phyloP scores from a whole-genome alignment of 2,888 invertebrate genomes.

The Shargacucullia verbasci region DNA sequence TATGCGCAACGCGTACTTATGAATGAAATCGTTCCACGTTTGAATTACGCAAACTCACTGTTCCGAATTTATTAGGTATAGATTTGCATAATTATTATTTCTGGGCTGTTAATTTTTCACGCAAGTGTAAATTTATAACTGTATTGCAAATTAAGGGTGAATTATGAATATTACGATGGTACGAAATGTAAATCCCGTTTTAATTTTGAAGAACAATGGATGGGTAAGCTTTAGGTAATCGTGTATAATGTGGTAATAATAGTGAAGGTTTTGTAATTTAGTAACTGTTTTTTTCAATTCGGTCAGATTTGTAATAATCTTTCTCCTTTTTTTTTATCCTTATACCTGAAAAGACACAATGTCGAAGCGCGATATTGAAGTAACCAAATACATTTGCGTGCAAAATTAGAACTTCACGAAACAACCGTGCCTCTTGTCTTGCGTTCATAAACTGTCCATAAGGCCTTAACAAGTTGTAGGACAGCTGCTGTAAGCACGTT shows the following conservation, averaged over 20 bases:
- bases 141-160: conserved; percentile 25
- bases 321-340: too few relatives aligned
- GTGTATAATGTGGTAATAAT: not conserved
- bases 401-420: conserved; percentile 15
- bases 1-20: conserved; percentile 41
- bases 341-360: too few relatives aligned
- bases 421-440: conserved; percentile 26
- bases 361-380: not conserved
- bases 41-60: conserved; percentile 46
- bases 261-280: too few relatives aligned
- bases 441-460: conserved; percentile 18
- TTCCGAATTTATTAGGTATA: conserved; percentile 27
- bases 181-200: conserved; percentile 16
- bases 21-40: conserved; percentile 54
- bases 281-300: too few relatives aligned
- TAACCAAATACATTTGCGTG: not conserved
- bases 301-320: too few relatives aligned
- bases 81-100: conserved; percentile 47
- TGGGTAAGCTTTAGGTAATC: conserved; percentile 18
- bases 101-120: conserved; percentile 51
- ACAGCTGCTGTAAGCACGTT: conserved; percentile 27
- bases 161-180: conserved; percentile 4
- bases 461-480: conserved; percentile 41
- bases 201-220: conserved; percentile 30
- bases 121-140: conserved; percentile 42